phyloP scores from a whole-genome alignment of 2,113 vertebrate genomes.

The Onychostruthus taczanowskii region DNA sequence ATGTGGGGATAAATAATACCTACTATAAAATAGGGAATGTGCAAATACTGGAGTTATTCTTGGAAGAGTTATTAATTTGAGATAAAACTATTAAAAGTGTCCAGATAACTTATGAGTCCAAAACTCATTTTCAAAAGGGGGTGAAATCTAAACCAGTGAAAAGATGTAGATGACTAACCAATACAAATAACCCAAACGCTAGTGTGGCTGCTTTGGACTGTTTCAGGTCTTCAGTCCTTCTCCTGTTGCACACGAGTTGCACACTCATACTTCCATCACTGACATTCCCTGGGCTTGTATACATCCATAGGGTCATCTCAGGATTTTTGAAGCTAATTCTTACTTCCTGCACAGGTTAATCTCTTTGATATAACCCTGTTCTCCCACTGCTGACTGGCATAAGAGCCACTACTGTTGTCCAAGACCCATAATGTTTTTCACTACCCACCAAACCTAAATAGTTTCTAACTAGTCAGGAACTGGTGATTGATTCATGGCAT shows the following conservation, averaged over 20 bases:
- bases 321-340: neutral
- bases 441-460: neutral
- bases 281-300: neutral
- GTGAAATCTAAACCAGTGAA: neutral
- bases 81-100: neutral
- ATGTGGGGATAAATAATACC: neutral
- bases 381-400: neutral
- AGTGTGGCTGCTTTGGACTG: neutral
- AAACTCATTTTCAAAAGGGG: conserved; percentile 14
- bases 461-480: neutral
- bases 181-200: neutral
- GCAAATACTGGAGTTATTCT: neutral
- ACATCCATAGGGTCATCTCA: neutral
- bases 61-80: neutral
- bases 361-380: neutral
- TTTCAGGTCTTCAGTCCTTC: neutral
- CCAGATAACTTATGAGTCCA: neutral
- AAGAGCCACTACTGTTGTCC: neutral
- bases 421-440: neutral
- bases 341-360: neutral
- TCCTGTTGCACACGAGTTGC: neutral
- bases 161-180: neutral
- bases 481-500: neutral
- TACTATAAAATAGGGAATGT: conserved; percentile 10
- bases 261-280: neutral